Evolutionary conservation across 2,113 vertebrate species (phyloP).

Genomic region (Tenebrosternarchus preto): DNA sequence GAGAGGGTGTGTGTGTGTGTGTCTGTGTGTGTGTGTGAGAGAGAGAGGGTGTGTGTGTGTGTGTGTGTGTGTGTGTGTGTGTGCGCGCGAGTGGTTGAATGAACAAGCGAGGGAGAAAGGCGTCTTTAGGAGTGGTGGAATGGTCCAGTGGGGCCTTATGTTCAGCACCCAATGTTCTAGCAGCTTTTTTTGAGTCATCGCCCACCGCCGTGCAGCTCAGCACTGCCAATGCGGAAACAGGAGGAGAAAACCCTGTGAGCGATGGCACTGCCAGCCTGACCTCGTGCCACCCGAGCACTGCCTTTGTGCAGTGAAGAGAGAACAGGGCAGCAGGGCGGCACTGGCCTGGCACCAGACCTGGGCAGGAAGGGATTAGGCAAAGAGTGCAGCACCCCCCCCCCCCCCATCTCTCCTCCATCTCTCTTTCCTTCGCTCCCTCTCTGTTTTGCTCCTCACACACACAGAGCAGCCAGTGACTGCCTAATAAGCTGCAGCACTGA

Average conservation of each 20-base stretch:
- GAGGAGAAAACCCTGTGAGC: conserved; percentile 71
- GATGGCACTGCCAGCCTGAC: conserved; percentile 67
- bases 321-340: conserved; percentile 48
- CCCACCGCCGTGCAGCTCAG: conserved; percentile 73
- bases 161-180: conserved; percentile 75
- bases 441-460: conserved; percentile 16
- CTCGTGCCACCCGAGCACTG: conserved; percentile 54
- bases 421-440: neutral
- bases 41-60: no score
- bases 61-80: neutral
- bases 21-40: neutral
- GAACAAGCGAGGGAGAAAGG: conserved; percentile 40
- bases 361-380: conserved; percentile 68
- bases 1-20: no score
- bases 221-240: conserved; percentile 70
- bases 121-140: conserved; percentile 31
- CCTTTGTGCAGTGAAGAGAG: conserved; percentile 60
- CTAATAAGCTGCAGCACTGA: conserved; percentile 29
- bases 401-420: neutral
- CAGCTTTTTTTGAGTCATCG: conserved; percentile 76
- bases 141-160: conserved; percentile 70
- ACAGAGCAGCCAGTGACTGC: conserved; percentile 23
- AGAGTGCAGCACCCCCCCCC: conserved; percentile 58
- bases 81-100: conserved; percentile 17
- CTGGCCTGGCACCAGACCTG: conserved; percentile 59